These are phyloP conservation scores for Barnardius zonarius DNA, from an alignment of 2,113 vertebrate genomes.

Conservation along the genomic window DNA sequence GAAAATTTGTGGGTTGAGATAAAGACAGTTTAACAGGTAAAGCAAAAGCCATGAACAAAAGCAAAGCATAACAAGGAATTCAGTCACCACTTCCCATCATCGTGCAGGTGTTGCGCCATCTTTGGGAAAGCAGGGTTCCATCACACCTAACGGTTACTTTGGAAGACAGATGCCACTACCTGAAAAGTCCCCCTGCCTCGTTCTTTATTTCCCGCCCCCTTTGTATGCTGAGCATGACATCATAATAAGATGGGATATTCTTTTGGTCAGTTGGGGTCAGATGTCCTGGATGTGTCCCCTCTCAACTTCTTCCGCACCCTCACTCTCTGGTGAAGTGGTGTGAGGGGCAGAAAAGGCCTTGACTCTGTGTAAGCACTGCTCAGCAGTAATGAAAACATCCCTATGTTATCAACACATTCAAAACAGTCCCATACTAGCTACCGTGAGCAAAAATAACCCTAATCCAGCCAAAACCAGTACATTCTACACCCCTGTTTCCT, in stretches of 20 bases:
- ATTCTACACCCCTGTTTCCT: not conserved
- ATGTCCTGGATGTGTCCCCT: not conserved
- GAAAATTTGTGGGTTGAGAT: not conserved
- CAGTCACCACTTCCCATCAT: not conserved
- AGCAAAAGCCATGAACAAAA: not conserved
- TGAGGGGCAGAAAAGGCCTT: not conserved
- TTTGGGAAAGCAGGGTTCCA: not conserved
- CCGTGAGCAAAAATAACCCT: not conserved
- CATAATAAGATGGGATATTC: not conserved
- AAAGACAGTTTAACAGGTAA: not conserved
- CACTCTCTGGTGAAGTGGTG: not conserved
- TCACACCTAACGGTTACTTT: not conserved
- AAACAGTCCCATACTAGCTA: not conserved
- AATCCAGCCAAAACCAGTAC: not conserved
- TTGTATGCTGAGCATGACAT: not conserved
- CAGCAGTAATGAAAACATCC: not conserved
- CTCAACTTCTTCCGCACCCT: not conserved
- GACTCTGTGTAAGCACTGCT: not conserved
- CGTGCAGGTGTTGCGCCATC: not conserved
- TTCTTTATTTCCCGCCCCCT: not conserved
- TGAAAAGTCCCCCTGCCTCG: not conserved
- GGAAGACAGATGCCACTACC: not conserved
- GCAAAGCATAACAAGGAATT: not conserved
- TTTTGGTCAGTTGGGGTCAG: not conserved
- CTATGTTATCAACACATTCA: not conserved